These are phyloP conservation scores for Agelastica alni DNA, from an alignment of 2,888 invertebrate genomes.

Conservation along the genomic window DNA sequence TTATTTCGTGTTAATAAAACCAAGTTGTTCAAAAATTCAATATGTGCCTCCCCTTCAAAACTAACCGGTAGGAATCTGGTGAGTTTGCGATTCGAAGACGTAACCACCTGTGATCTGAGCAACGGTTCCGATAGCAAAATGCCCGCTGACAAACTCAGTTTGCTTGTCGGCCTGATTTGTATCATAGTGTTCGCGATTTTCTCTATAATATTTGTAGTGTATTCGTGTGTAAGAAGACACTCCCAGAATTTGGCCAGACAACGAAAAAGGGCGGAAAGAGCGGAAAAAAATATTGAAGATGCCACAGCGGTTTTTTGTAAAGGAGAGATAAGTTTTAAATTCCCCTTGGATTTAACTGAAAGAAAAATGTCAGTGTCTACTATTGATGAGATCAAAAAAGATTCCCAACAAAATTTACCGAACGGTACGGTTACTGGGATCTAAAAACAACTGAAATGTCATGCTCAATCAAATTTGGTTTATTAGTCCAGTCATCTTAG, in stretches of 20 bases:
- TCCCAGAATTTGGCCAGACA: slow-evolving; percentile 62
- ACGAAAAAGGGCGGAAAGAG: slow-evolving; percentile 45
- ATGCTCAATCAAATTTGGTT: slow-evolving; percentile 4
- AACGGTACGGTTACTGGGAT: slow-evolving; percentile 50
- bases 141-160: slow-evolving; percentile 56
- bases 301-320: slow-evolving; percentile 55
- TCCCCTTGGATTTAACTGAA: slow-evolving; percentile 59
- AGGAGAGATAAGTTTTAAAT: slow-evolving; percentile 64
- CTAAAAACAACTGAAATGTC: slow-evolving; percentile 40
- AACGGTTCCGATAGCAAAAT: slow-evolving; percentile 54
- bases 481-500: too few species aligned
- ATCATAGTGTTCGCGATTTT: slow-evolving; percentile 59
- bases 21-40: slow-evolving; percentile 60
- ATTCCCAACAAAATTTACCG: slow-evolving; percentile 48
- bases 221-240: slow-evolving; percentile 70
- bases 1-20: slow-evolving; percentile 63
- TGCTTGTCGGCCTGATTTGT: slow-evolving; percentile 59
- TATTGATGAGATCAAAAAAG: slow-evolving; percentile 56
- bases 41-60: slow-evolving; percentile 64
- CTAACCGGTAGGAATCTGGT: slow-evolving; percentile 59
- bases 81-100: slow-evolving; percentile 51
- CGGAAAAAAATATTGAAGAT: slow-evolving; percentile 50
- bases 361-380: slow-evolving; percentile 55
- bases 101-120: slow-evolving; percentile 58
- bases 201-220: slow-evolving; percentile 58